Evolutionary conservation across 2,888 invertebrate genomes (phyloP), one percentile per base, ranked within the genome.

Genomic region (Lasioglossum morio): DNA sequence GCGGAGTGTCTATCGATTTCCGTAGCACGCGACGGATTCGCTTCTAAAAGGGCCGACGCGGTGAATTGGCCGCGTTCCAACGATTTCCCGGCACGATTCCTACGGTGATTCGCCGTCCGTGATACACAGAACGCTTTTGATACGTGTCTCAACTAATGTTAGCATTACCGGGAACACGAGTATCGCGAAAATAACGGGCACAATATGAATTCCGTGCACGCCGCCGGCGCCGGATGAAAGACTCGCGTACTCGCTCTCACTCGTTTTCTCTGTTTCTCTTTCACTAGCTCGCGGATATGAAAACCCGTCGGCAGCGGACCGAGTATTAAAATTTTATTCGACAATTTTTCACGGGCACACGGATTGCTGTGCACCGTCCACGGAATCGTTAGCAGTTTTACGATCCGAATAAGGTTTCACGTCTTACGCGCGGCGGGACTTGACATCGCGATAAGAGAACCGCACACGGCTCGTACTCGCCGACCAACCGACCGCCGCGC

Each of bases 11-110:
- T 81, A 87, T 87, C 86, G 86, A 87, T 87, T 86, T 87, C 83
- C 81, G 79, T 86, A 80, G 80, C 81, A 82, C 87, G 80, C 87
- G 87, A 85, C 80, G 76, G 82, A 85, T 79, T 85, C 87, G 72
- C 40, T 78, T 87, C 77, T 74, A 83, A 88, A 88, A 86, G 82
- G 81, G 60, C 83, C 82, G 82, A 70, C 85, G 77, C 66, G 75
- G 82, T 82, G 74, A 78, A 87, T 87, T 88, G 87, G 88, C 87
- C 83, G 72, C 74, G 85, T 87, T 88, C 88, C 88, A 88, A 79
- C 80, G 87, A 86, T 84, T 84, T 87, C 87, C 77, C 84, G 79
- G 78, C 85, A 85, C 87, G 75, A 82, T 84, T 87, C 48, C 77
- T 80, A 81, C 87, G 85, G 78, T 85, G 87, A 88, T 80, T 23